Conservation (phyloP, 92 coral and sea anemone species). For the Umimayanthus kanabou region DNA sequence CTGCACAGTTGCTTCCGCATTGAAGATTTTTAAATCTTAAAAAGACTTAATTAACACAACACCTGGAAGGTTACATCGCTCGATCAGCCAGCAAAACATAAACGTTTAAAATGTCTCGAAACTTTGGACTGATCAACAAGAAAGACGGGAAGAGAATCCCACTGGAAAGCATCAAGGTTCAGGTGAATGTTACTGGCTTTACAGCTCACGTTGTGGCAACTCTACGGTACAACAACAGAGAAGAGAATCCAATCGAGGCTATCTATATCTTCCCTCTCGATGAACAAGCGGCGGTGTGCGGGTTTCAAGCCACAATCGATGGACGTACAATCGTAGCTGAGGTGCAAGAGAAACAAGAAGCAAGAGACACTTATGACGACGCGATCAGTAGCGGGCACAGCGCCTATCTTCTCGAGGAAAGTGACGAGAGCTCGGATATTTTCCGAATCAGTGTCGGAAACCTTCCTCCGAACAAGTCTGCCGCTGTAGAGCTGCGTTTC, state of each 20-base stretch:
- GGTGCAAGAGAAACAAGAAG: constrained; percentile 76
- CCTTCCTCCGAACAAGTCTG: constrained; percentile 68
- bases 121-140: constrained; percentile 66
- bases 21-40: neutral
- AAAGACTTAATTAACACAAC: neutral
- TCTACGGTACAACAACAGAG: constrained; percentile 72
- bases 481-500: constrained; percentile 59
- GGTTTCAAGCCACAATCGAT: constrained; percentile 73
- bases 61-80: neutral
- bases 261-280: constrained; percentile 81
- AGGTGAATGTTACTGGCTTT: constrained; percentile 74
- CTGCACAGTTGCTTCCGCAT: neutral
- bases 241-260: constrained; percentile 83
- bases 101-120: constrained; percentile 41
- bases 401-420: constrained; percentile 71
- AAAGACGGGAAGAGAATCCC: constrained; percentile 58
- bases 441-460: constrained; percentile 73
- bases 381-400: constrained; percentile 74
- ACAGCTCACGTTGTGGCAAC: constrained; percentile 81
- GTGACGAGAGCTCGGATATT: constrained; percentile 69
- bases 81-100: neutral
- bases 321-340: constrained; percentile 68
- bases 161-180: constrained; percentile 67
- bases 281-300: constrained; percentile 72
- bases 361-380: constrained; percentile 68